A percentile compares a stretch with the other conserved stretches of the same genome.
phyloP scores from a whole-genome alignment of 2,888 invertebrate genomes.

The Scaptomyza parva region DNA sequence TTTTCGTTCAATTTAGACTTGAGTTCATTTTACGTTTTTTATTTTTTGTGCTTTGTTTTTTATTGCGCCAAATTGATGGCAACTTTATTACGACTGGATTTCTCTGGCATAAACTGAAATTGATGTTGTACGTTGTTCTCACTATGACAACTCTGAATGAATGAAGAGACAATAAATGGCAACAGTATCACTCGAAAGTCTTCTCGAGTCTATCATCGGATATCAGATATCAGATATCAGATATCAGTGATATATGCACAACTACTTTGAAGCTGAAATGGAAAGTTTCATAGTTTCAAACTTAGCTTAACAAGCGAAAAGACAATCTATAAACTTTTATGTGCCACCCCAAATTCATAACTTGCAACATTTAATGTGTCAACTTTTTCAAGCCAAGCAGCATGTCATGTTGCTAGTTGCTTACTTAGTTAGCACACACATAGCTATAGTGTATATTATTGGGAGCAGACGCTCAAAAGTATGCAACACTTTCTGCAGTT shows the following conservation, averaged over 20 bases:
- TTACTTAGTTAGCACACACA: neutral
- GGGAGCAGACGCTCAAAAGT: conserved; percentile 14
- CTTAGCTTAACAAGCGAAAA: neutral
- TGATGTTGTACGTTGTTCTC: conserved; percentile 1
- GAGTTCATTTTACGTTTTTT: conserved; percentile 50
- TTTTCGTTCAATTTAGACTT: neutral
- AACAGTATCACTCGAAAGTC: too few relatives aligned
- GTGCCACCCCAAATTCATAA: neutral
- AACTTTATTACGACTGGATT: conserved; percentile 66
- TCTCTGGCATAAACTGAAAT: conserved; percentile 53
- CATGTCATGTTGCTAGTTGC: neutral
- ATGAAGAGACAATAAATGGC: neutral
- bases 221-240: too few relatives aligned
- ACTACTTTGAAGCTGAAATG: neutral
- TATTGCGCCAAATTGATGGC: conserved; percentile 65
- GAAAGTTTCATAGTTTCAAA: neutral
- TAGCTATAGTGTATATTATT: conserved; percentile 1
- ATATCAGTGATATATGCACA: too few relatives aligned
- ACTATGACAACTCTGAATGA: neutral
- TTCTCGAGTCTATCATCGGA: too few relatives aligned
- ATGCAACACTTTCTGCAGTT: neutral
- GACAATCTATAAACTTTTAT: too few relatives aligned
- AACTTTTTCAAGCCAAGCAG: neutral
- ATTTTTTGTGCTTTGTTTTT: conserved; percentile 31
- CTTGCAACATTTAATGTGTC: neutral